Evolutionary conservation across 64 coral and sea anemone species (phyloP), one percentile per base, ranked within the genome.

Genomic region (Acropora yongei): DNA sequence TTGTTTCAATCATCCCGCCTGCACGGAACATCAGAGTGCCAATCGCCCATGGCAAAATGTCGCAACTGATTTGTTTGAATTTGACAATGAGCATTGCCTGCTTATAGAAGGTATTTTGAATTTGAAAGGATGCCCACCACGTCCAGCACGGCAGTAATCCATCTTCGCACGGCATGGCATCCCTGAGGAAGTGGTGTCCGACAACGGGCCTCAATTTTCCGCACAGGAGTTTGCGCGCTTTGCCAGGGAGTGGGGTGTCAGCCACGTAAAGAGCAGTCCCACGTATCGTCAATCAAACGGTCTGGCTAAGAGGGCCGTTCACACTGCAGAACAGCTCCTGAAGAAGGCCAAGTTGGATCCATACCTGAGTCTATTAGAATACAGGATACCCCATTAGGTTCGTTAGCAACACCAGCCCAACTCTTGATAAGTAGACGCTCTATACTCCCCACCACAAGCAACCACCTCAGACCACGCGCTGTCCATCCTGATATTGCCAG

Each of bases 21-120:
- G 30, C 30, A 30, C 30, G 30, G 30, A 30, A 30, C 30, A 30
- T 30, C 30, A 30, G 30, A 30, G 30, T 30, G 30, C 30, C 30
- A 30, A 30, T 30, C 30, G 30, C 30, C 30, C 30, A 30, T 30
- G 30, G 30, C 30, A 30, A 30, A 30, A 30, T 30, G 30, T 30
- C 30, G 30, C 30, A 30, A 30, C 30, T 30, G 30, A 30, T 30
- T 30, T 30, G 30, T 30, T 30, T 30, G 30, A 30, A 30, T 30
- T 83, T 83, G 80, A 83, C 3, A 40, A 83, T 60, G 82, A 85
- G 46, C 58, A 68, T 0, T 85, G 68, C 68, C 58, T 71, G 12
- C 66, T 85, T 44, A 61, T 85, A 87, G 84, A 14, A 68, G 48
- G 40, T 74, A 87, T 51, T 72, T 48, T 72, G 84, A 87, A 17